Conservation (phyloP, 2,888 invertebrate species). For the Noctua fimbriata region DNA sequence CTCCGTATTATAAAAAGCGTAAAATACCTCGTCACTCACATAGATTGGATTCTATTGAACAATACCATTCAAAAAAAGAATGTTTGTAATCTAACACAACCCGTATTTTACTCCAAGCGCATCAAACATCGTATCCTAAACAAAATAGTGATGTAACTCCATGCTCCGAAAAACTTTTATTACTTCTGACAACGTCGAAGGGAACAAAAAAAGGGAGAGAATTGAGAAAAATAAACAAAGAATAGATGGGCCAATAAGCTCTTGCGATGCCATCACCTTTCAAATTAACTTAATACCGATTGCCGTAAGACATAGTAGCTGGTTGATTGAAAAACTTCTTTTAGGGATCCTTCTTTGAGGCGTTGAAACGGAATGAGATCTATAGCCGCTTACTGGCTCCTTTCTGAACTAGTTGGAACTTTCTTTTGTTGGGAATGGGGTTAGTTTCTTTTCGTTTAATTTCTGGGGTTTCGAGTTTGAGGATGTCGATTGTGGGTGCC, state of each 20-base stretch:
- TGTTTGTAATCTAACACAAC: background rate
- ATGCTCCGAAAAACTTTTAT: constrained; percentile 40
- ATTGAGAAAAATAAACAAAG: constrained; percentile 60
- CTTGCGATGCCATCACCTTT: constrained; percentile 64
- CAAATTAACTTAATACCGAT: constrained; percentile 78
- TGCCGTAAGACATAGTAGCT: constrained; percentile 74
- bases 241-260: constrained; percentile 62
- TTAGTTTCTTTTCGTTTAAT: constrained; percentile 46
- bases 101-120: background rate
- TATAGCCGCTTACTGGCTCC: constrained; percentile 42
- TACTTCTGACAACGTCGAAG: constrained; percentile 28
- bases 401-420: constrained; percentile 43
- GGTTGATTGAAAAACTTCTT: constrained; percentile 86
- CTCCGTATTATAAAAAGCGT: background rate
- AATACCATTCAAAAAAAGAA: background rate
- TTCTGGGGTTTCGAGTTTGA: constrained; percentile 15
- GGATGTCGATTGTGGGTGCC: constrained; percentile 19
- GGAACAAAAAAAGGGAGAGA: constrained; percentile 46
- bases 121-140: constrained; percentile 2
- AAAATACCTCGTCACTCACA: background rate
- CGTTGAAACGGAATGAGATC: constrained; percentile 49
- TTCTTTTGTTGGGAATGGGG: constrained; percentile 38
- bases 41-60: background rate
- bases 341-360: constrained; percentile 64
- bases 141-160: constrained; percentile 30